Evolutionary conservation across 2,888 invertebrate genomes (phyloP), one percentile per base, ranked within the genome.

Genomic region (Ornithoptera priamus): DNA sequence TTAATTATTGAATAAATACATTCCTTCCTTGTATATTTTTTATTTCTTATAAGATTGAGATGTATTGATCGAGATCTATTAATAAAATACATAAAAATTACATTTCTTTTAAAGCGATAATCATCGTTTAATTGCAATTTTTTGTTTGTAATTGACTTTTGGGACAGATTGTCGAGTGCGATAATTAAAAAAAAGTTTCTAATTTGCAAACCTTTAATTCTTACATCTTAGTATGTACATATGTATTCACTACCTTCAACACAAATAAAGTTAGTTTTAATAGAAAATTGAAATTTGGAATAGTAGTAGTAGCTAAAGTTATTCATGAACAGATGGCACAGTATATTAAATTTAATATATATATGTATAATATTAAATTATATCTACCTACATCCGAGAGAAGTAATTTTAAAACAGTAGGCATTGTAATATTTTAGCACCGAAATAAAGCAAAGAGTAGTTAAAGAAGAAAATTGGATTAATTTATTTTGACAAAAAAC

Each of bases 171-270:
- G 7, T 53, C 18, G n/a, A 15, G 17, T 46, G 22, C 8, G 57
- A 18, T 56, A 60, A 24, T 20, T 22, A 56, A 67, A 67, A 59
- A 67, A 53, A 53, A 65, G 15, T 18, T 30, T 10, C 12, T 30
- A 58, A 78, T 78, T 80, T 75, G 77, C 74, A 70, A 75, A 77
- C 77, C 63, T 76, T 80, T 81, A 77, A 80, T 80, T 81, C 79
- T 75, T 70, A 70, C 69, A 75, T 67, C 65, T 68, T 62, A 62
- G 17, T 71, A 71, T 71, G 57, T 71, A 71, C 68, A 65, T 59
- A 30, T 30, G 30, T 30, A 65, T 67, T 65, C 20, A 30, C 65
- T 71, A 71, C 36, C 42, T 30, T 65, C 22, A 59, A 56, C 60
- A 67, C 60, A 67, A 70, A 67, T 53, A 62, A 63, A 50, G 62